Conservation (phyloP, 2,113 vertebrate genomes). For the Alosa alosa region DNA sequence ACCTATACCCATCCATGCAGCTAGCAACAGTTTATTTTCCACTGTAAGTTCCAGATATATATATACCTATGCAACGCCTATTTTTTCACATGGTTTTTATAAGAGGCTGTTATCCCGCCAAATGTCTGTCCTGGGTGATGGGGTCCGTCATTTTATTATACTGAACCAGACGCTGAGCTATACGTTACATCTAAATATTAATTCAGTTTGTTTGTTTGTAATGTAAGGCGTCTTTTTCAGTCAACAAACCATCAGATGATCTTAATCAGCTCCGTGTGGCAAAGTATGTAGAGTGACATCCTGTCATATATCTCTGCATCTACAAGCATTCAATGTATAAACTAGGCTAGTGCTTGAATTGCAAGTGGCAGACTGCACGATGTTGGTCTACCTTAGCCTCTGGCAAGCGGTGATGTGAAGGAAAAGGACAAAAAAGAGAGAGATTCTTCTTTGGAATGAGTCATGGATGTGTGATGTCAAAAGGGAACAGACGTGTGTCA, state of each 20-base stretch:
- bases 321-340: neutral
- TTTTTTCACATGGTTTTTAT: neutral
- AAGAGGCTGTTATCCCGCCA: neutral
- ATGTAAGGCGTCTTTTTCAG: neutral
- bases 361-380: neutral
- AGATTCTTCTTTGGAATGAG: conserved; percentile 2
- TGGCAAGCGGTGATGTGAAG: neutral
- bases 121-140: neutral
- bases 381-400: neutral
- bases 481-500: conserved; percentile 4
- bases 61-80: neutral
- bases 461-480: conserved; percentile 13
- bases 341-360: neutral
- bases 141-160: neutral
- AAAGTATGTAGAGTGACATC: neutral
- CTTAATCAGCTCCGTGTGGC: neutral
- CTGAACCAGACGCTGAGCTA: neutral
- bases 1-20: too few species aligned
- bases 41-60: too few species aligned
- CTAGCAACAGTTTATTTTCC: too few species aligned
- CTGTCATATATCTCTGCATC: neutral
- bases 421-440: neutral
- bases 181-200: neutral
- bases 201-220: neutral
- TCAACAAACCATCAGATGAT: neutral